phyloP scores from a whole-genome alignment of 2,888 invertebrate genomes.

The Drosophila paramelanica region DNA sequence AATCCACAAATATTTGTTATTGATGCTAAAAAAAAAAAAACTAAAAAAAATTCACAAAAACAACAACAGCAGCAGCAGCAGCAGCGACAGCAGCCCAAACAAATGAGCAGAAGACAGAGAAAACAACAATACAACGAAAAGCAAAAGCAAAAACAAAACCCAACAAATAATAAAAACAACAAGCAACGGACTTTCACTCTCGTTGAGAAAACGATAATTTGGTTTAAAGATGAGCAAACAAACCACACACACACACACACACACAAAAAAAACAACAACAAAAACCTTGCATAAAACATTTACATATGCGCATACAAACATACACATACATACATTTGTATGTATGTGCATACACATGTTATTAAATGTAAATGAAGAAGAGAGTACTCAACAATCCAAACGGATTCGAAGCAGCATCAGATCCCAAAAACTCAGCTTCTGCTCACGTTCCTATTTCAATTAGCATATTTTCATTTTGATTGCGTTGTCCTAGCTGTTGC shows the following conservation, averaged over 20 bases:
- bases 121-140: conserved; percentile 20
- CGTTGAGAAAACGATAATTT: conserved; percentile 48
- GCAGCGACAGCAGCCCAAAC: conserved; percentile 38
- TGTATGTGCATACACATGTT: no score
- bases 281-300: neutral
- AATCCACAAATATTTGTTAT: conserved; percentile 68
- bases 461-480: no score
- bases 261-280: neutral
- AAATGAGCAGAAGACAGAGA: conserved; percentile 35
- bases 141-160: conserved; percentile 21
- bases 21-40: conserved; percentile 67
- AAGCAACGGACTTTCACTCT: conserved; percentile 66
- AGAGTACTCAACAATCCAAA: conserved; percentile 5
- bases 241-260: conserved; percentile 11
- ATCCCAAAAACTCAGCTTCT: neutral
- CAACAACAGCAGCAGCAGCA: conserved; percentile 13
- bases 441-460: neutral
- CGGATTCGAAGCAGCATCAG: neutral
- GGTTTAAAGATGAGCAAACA: conserved; percentile 38
- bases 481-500: no score
- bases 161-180: conserved; percentile 33
- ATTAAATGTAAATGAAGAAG: conserved; percentile 22
- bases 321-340: neutral
- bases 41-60: conserved; percentile 28
- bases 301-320: neutral